These are phyloP conservation scores for Hypotaenidia philippensis DNA, from an alignment of 2,797 vertebrate species.

Conservation along the genomic window DNA sequence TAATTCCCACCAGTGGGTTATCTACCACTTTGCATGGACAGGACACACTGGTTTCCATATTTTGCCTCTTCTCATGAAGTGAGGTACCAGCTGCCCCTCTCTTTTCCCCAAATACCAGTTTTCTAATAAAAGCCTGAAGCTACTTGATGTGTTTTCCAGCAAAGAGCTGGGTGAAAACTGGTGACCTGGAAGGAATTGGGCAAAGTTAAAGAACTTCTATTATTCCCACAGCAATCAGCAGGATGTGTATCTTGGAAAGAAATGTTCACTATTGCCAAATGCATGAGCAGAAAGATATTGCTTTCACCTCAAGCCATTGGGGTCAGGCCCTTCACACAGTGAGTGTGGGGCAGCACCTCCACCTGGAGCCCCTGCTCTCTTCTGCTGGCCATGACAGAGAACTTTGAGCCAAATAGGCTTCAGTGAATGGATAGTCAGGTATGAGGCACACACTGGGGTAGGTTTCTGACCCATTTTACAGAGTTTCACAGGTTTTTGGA, in stretches of 20 bases:
- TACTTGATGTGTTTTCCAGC: not conserved
- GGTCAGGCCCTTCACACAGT: not conserved
- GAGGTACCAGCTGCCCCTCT: not conserved
- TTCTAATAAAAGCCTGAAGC: not conserved
- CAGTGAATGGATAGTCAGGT: not conserved
- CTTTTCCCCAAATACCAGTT: not conserved
- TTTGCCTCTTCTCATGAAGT: not conserved
- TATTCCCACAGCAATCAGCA: not conserved
- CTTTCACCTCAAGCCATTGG: not conserved
- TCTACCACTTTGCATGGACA: not conserved
- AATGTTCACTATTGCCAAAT: accelerated
- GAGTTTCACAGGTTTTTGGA: accelerated
- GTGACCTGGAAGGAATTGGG: not conserved
- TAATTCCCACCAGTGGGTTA: not conserved
- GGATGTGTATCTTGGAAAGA: not conserved
- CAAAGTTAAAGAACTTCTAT: not conserved
- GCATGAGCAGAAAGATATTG: not conserved
- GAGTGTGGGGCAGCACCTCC: not conserved
- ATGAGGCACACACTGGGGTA: not conserved
- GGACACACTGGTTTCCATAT: not conserved
- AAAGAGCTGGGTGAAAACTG: not conserved
- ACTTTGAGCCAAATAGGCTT: not conserved
- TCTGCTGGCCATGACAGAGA: accelerated
- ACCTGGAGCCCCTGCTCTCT: not conserved
- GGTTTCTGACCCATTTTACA: not conserved